Percentiles rank a stretch among this genome's conserved stretches.
Conservation (phyloP, 2,113 vertebrate species). For the Paramormyrops kingsleyae region DNA sequence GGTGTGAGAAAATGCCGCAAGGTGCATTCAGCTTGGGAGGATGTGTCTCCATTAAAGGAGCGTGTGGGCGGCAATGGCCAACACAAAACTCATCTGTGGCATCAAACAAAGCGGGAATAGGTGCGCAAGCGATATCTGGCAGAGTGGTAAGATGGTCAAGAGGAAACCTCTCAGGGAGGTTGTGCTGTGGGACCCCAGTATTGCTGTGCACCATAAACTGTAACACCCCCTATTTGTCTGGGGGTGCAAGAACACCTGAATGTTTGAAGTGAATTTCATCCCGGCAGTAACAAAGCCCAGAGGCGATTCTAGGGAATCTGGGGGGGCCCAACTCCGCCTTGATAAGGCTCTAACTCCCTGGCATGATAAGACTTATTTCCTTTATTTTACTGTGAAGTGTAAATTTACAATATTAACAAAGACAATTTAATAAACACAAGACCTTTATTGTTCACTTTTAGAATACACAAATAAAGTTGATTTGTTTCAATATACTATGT, state of each 20-base stretch:
- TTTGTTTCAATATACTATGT: not conserved
- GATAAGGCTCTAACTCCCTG: too few relatives aligned
- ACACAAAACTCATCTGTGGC: not conserved
- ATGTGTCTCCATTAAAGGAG: not conserved
- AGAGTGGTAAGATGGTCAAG: not conserved
- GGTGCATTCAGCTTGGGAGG: not conserved
- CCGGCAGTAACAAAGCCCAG: not conserved
- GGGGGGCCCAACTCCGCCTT: too few relatives aligned
- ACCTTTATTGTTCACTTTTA: not conserved
- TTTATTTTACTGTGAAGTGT: not conserved
- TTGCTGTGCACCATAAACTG: not conserved
- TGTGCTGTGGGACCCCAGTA: not conserved
- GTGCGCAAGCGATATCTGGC: not conserved
- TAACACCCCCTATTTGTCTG: not conserved
- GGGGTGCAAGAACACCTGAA: not conserved
- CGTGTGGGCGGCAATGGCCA: not conserved
- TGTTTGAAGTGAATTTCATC: not conserved
- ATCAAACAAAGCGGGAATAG: not conserved
- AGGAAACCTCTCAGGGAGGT: not conserved
- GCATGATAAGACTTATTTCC: not conserved
- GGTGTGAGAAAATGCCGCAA: not conserved
- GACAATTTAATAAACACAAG: not conserved
- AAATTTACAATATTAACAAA: not conserved
- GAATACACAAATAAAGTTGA: not conserved
- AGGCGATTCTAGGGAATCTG: not conserved